Evolutionary conservation across 2,888 invertebrate species (phyloP).

Genomic region (Drosophila paramelanica): DNA sequence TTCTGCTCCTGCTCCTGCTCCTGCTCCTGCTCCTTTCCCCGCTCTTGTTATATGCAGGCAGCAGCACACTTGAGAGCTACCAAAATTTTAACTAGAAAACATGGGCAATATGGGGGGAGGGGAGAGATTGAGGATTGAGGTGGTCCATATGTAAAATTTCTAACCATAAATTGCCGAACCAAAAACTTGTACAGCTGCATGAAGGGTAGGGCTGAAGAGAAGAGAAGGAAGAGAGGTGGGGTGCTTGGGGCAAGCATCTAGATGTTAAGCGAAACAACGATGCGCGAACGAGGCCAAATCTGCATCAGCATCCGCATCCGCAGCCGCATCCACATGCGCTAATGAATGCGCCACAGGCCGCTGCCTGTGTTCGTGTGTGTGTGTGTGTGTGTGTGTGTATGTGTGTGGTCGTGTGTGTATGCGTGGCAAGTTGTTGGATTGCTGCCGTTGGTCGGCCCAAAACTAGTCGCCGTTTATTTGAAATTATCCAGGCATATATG

Average conservation of each 20-base stretch:
- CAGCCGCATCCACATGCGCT: slow-evolving; percentile 55
- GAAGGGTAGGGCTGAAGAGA: slow-evolving; percentile 16
- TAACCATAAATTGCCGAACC: slow-evolving; percentile 79
- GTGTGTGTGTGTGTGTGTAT: slow-evolving; percentile 10
- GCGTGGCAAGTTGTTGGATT: slow-evolving; percentile 52
- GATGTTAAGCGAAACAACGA: slow-evolving; percentile 57
- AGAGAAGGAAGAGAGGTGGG: neutral
- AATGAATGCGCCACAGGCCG: slow-evolving; percentile 62
- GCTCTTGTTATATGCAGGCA: slow-evolving; percentile 3
- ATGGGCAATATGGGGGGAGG: slow-evolving; percentile 2
- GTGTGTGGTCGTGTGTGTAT: slow-evolving; percentile 12
- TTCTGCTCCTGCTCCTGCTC: neutral
- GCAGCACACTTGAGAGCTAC: slow-evolving; percentile 64
- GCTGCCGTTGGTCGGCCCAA: slow-evolving; percentile 62
- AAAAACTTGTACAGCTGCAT: slow-evolving; percentile 66
- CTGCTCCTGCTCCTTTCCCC: neutral
- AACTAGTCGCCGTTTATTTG: slow-evolving; percentile 65
- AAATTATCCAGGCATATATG: slow-evolving; percentile 46
- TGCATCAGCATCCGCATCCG: slow-evolving; percentile 45
- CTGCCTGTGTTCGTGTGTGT: slow-evolving; percentile 10
- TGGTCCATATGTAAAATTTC: slow-evolving; percentile 73
- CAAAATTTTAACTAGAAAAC: slow-evolving; percentile 57
- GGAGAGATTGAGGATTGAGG: slow-evolving; percentile 24
- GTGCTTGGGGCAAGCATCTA: slow-evolving; percentile 4
- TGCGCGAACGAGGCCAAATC: slow-evolving; percentile 62